Conservation (phyloP, 2,113 vertebrate genomes). For the Heteronetta atricapilla region DNA sequence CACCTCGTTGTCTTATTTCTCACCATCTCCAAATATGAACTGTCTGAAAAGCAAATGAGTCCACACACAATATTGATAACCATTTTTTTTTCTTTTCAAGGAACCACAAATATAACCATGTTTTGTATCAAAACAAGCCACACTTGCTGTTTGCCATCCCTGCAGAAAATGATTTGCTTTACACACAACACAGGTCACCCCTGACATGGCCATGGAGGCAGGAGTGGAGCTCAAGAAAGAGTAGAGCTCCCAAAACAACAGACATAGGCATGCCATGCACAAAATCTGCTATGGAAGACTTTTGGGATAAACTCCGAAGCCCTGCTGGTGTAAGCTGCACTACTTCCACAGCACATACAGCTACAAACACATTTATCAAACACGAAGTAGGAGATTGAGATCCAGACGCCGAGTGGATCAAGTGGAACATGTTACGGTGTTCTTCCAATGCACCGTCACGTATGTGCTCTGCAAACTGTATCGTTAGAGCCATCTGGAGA, state of each 20-base stretch:
- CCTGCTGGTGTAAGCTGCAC: background rate
- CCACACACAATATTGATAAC: background rate
- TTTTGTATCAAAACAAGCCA: background rate
- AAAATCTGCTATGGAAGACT: background rate
- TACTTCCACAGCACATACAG: rapidly evolving
- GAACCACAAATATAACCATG: background rate
- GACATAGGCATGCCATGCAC: background rate
- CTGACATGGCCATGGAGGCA: background rate
- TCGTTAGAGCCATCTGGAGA: background rate
- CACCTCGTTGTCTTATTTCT: background rate
- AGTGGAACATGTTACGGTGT: rapidly evolving
- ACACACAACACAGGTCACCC: background rate
- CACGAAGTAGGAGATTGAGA: background rate
- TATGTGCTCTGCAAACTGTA: background rate
- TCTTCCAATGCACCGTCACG: background rate
- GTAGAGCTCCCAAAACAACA: background rate
- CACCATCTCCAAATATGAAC: background rate
- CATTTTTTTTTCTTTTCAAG: background rate
- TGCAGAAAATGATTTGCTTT: background rate
- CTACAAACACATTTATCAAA: constrained; percentile 9
- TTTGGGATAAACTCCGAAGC: background rate
- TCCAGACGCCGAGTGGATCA: background rate
- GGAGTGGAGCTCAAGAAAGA: background rate
- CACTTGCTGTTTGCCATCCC: background rate
- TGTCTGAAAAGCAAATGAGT: background rate